Base-by-base conservation (phyloP, 2,797 vertebrate species). In the Onychomys leucogaster region DNA sequence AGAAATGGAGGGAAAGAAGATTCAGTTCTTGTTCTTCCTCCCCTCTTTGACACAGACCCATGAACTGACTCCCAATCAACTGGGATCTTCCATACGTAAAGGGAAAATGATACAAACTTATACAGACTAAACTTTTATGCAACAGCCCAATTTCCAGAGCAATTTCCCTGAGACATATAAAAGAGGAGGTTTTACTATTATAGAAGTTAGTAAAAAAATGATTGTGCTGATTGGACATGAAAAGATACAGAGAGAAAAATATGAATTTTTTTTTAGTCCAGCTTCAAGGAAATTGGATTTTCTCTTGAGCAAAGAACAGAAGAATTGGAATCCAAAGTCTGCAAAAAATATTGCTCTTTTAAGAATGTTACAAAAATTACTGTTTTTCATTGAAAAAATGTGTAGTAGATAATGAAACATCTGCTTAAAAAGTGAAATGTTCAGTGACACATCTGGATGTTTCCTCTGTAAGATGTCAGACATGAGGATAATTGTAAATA, bases 261-360 rank as follows among this genome's bases (percentile, higher is more conserved):
- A 14, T 80, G 41, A 97, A 9, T 23, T 94, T 93, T 97, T 49
- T 87, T 81, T 55, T 6, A 89, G 46, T 57, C 46, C 71, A 96
- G 34, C 34, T 93, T 96, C 17, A 90, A 89, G 52, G 80, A 97
- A 89, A 69, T 78, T 95, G 59, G 55, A 95, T 98, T 98, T 98
- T 97, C 25, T 32, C 4, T 91, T 97, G 94, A 97, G 93, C 91
- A 92, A 32, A 88, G n/a, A 97, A 57, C 89, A 94, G 78, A 98
- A 14, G 83, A 96, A 61, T 91, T 92, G 65, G 19, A 96, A 90
- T 19, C 90, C 95, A 81, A 95, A 96, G 89, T 49, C 86, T 97
- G 34, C 6, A 97, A 96, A 98, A 98, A 96, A 34, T 78, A 37
- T 91, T 19, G 93, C 97, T 98, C 98, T 98, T 98, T 98, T 98